Percentiles rank a stretch among this genome's conserved stretches.
Evolutionary conservation across 2,113 vertebrate genomes (phyloP).

Genomic region (Anguilla japonica): DNA sequence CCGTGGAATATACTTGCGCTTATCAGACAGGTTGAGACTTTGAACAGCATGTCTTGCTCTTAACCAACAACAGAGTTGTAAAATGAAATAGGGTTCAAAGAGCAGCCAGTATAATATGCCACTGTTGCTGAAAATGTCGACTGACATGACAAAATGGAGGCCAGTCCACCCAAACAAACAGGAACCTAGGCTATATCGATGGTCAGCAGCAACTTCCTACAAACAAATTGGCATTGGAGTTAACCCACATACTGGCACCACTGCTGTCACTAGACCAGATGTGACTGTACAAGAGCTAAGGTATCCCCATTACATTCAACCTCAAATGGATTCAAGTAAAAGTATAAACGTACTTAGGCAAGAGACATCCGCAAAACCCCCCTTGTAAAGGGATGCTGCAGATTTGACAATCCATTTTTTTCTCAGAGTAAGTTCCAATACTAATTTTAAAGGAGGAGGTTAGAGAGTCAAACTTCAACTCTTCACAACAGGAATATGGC

Average conservation of each 20-base stretch:
- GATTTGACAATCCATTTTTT: neutral
- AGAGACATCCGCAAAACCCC: neutral
- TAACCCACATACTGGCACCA: neutral
- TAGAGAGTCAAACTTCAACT: neutral
- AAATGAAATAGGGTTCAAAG: conserved; percentile 6
- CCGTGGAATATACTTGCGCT: neutral
- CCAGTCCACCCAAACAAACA: neutral
- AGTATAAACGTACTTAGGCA: neutral
- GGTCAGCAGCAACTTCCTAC: neutral
- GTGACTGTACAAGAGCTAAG: neutral
- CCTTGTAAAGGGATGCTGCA: neutral
- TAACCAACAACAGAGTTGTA: neutral
- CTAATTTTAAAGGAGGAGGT: neutral
- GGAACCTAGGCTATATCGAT: neutral
- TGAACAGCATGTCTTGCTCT: neutral
- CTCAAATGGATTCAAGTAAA: neutral
- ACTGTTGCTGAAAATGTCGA: neutral
- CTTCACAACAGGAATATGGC: neutral
- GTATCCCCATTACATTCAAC: neutral
- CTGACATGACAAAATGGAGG: neutral
- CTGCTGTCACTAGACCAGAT: neutral
- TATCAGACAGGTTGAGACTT: neutral
- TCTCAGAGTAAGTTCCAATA: neutral
- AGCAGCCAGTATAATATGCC: neutral
- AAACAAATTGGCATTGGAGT: neutral